Evolutionary conservation across 2,797 vertebrate species (phyloP), one percentile per base, ranked within the genome.

Genomic region (Selene dorsalis): DNA sequence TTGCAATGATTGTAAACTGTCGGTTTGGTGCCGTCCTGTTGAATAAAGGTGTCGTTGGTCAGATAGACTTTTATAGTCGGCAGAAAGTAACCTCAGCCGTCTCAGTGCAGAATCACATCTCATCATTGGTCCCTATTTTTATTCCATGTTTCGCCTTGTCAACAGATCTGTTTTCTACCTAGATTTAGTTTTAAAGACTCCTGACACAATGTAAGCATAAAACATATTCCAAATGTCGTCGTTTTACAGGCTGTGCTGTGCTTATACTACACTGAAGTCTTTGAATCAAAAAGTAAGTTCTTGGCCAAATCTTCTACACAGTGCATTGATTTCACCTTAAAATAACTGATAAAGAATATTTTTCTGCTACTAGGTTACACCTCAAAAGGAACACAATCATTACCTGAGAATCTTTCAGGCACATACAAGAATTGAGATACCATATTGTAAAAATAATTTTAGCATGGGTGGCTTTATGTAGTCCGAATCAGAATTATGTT

Each of bases 271-370:
- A 22, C 48, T 75, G 57, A 81, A 65, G 47, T 12, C 24, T 16
- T 53, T 30, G 32, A 24, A 18, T 57, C 0, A 61, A 82, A 79
- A 82, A 93, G 92, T 93, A 92, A 94, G 90, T 91, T 32, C 1
- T 1, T 50, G 13, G 62, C 6, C 4, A n/a, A 24, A 2, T 66
- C 38, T 39, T 30, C n/a, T 53, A 11, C 22, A 11, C 4, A n/a
- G 2, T 45, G 4, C 20, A 30, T 32, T 22, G 0, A 16, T 38
- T 22, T 4, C 4, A 28, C 24, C 53, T 6, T 39, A 10, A 12
- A 59, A 11, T 11, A 17, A 5, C 1, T 39, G 52, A 50, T 35
- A 39, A 48, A 28, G 1, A 26, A 50, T 17, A 32, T 39, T 2
- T 9, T 1, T n/a, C 7, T 35, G 3, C 6, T 63, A 20, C 24